Evolutionary conservation across 2,888 invertebrate species (phyloP), one percentile per base, ranked within the genome.

Genomic region (Caenorhabditis drosophilae): DNA sequence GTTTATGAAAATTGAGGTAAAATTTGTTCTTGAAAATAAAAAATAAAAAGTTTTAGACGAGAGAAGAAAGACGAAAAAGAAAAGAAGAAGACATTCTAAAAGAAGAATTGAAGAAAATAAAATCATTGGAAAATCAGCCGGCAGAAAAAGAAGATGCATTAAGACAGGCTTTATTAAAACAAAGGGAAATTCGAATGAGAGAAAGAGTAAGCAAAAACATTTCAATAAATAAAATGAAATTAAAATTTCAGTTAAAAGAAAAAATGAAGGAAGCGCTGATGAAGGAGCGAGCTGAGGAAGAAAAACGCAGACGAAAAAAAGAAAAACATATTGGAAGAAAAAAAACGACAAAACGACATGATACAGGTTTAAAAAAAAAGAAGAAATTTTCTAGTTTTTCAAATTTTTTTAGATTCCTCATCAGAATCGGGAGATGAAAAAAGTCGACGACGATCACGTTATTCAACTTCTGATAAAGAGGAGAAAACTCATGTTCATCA

Each of bases 181-280:
- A 73, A 38, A 55, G 67, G 41, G 75, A 75, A 34, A 34, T 60
- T 25, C 48, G 64, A 11, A 68, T 75, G 64, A 55, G 75, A 22
- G 69, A 75, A 35, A 61, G 55, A 55, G 69, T 69, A 18, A 31
- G 31, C 12, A 31, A 31, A 31, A 31, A 9, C 31, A 12, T 31
- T 31, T 31, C 6, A 31, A n/a, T n/a, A n/a, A n/a, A n/a, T n/a
- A n/a, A n/a, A n/a, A n/a, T n/a, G n/a, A 31, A 31, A 31, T 31
- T 31, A 6, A 31, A 31, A 9, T 50, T 50, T 7, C 36, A 56
- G 36, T 35, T 66, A 40, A 61, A 67, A 47, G 58, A 58, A 35
- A 60, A 60, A 15, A 60, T 60, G 54, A 49, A 67, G 38, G 49
- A 41, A 26, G 23, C 9, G 4, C 15, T 42, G 25, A 22, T 16